Evolutionary conservation across 92 coral and sea anemone genomes (phyloP), one percentile per base, ranked within the genome.

Genomic region (Parazoanthus atlanticus): DNA sequence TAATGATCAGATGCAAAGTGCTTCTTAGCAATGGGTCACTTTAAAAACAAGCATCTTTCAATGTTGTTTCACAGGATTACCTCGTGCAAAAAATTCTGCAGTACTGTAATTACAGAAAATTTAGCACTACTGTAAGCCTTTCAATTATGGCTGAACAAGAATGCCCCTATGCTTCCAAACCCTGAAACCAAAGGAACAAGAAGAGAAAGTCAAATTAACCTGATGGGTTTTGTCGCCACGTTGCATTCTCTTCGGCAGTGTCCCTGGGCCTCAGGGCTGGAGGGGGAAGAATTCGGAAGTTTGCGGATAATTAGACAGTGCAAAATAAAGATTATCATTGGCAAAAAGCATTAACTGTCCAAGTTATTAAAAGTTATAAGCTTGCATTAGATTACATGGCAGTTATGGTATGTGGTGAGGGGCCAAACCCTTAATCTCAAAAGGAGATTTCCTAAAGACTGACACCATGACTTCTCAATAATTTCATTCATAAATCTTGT

Each of bases 231-330:
- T 95, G 90, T 90, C 98, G 96, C 98, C 98, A 95, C 32, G 98
- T 90, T n/a, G 98, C 98, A 85, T 93, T 92, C 91, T 95, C 98
- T 86, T 93, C 98, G 19, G 94, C 96, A 76, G 98, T 95, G 89
- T 95, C 98, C 92, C 98, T 92, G 65, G 98, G 98, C 81, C 98
- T 90, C 91, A 95, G 89, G 61, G 98, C 98, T 95, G 91, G 88
- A 85, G 84, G 72, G 84, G 67, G 82, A 88, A 78, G 74, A 88
- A 73, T 85, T 54, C 43, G 76, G 29, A 52, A 34, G 69, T 74
- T 85, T 69, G 71, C 34, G 19, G 80, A 61, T 34, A 74, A 81
- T 65, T 40, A 73, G 75, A 80, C 12, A 38, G 32, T 3, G 80
- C 30, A 70, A 29, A 69, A 88, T 23, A 38, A n/a, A 34, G 21